phyloP scores from a whole-genome alignment of 2,113 vertebrate genomes.

The Nasalis larvatus region DNA sequence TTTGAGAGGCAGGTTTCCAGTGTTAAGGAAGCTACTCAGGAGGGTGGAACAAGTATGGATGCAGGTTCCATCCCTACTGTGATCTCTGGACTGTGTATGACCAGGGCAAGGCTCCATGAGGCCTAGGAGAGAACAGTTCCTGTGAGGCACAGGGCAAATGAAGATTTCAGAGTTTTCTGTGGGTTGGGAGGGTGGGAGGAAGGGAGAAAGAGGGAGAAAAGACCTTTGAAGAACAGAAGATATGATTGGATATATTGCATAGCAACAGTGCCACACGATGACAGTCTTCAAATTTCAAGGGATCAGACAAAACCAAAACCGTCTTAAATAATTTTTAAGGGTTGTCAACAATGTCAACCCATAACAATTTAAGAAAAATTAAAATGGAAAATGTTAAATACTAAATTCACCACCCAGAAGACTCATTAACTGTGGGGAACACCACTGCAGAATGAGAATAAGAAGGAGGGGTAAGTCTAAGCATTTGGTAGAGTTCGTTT shows the following conservation, averaged over 20 bases:
- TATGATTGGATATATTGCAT: not conserved
- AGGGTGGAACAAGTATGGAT: not conserved
- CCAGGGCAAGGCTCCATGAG: not conserved
- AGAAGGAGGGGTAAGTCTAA: not conserved
- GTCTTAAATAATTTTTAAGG: not conserved
- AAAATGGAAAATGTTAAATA: not conserved
- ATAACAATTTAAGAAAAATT: not conserved
- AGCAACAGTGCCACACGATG: not conserved
- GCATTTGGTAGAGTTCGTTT: not conserved
- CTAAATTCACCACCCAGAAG: not conserved
- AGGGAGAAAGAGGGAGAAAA: not conserved
- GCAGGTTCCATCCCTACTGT: no score
- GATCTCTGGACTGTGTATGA: not conserved
- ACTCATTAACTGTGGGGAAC: not conserved
- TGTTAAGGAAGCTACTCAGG: not conserved
- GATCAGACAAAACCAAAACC: not conserved
- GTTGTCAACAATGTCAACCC: not conserved
- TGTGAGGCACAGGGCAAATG: not conserved
- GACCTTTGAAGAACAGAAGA: not conserved
- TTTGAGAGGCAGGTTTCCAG: not conserved
- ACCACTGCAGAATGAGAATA: not conserved
- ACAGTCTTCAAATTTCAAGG: not conserved
- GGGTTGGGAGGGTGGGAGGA: not conserved
- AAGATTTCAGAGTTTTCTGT: not conserved
- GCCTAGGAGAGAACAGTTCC: not conserved